Base-by-base conservation (phyloP, 1,140 invertebrate genomes). In the Hermetia illucens region DNA sequence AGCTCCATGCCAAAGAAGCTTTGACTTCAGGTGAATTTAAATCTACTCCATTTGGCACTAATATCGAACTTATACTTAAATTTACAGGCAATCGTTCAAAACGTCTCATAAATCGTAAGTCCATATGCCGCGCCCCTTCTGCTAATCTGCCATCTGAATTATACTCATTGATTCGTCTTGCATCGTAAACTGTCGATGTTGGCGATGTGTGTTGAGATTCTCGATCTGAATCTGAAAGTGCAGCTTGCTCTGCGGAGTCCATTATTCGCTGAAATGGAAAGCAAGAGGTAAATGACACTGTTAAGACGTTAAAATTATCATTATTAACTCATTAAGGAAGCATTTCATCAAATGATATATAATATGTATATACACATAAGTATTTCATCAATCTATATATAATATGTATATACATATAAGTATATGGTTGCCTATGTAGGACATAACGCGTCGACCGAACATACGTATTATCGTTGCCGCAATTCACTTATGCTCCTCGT, bases 1-100 rank as follows among this genome's bases (percentile, higher is more conserved):
- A 79, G 25, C 89, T 92, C 92, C 92, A 96, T 52, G 85, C 77
- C 50, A 96, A 80, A 18, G 84, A 84, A 53, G 87, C 82, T 41
- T 83, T 69, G 12, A 92, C 77, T 47, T 85, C 78, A 12, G 68
- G 51, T 55, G 84, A 85, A 86, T 55, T 52, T 41, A 61, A 43
- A 44, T 78, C 82, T 18, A 92, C 75, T 53, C 79, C 83, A 4
- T 78, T 75, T 9, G 92, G 90, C 50, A 94, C 76, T 45, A 96
- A 75, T 43, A 96, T 81, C 17, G 88, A 81, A 57, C 88, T 93
- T 44, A 81, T 66, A 52, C 74, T 85, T 37, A 79, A 71, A 62
- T 93, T 94, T 34, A 94, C 84, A 24, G 76, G 74, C 42, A 83
- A 70, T 49, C 83, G 77, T 53, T 85, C 82, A 52, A 86, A 87